Percentiles rank a stretch among this genome's conserved stretches.
Conservation (phyloP, 2,888 invertebrate genomes). For the Petrophora chlorosata region DNA sequence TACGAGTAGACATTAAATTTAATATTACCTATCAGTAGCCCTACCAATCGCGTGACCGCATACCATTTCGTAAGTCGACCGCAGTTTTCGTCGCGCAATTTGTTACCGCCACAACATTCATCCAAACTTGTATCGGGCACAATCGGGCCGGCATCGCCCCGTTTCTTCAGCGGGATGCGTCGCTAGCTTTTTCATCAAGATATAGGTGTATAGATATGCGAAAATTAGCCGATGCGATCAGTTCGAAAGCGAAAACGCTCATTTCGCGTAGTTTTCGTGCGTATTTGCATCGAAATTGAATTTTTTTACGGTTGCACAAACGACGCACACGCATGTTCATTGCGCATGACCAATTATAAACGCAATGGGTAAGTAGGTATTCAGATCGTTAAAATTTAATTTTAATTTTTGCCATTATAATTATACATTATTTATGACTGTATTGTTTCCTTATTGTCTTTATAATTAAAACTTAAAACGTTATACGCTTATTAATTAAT, state of each 20-base stretch:
- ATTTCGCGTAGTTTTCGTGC: constrained; percentile 63
- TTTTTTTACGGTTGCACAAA: constrained; percentile 58
- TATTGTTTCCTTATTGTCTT: no score
- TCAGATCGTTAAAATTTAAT: constrained; percentile 11
- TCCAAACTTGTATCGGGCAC: constrained; percentile 52
- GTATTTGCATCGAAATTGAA: constrained; percentile 74
- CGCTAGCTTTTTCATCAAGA: constrained; percentile 66
- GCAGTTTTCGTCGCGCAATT: constrained; percentile 52
- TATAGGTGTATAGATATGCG: constrained; percentile 32
- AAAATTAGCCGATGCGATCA: constrained; percentile 69
- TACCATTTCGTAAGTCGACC: constrained; percentile 42
- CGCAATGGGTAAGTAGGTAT: constrained; percentile 23
- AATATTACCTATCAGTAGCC: constrained; percentile 11
- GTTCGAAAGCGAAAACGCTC: constrained; percentile 62
- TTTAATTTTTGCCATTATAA: not conserved
- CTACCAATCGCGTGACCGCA: constrained; percentile 49
- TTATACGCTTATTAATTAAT: constrained; percentile 8
- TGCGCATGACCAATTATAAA: constrained; percentile 67
- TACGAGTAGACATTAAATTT: constrained; percentile 13
- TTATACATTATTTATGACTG: no score
- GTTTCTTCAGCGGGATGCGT: constrained; percentile 57
- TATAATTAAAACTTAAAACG: no score
- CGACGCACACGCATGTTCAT: constrained; percentile 72
- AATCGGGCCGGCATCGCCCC: constrained; percentile 46
- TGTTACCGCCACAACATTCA: constrained; percentile 42